Conservation (phyloP, 2,113 vertebrate species). For the Lophotis ruficrista region DNA sequence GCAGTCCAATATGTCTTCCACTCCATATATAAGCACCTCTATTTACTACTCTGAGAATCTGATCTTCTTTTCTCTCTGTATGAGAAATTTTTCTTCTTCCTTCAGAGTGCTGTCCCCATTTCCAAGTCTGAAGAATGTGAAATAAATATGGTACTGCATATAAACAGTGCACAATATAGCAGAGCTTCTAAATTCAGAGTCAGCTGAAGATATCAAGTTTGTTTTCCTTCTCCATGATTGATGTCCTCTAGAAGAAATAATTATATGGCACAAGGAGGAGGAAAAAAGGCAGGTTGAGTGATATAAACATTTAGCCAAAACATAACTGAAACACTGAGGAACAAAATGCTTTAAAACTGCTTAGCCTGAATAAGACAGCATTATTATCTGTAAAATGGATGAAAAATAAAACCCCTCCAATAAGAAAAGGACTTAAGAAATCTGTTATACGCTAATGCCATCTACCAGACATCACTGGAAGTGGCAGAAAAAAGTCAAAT, state of each 20-base stretch:
- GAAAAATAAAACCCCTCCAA: conserved; percentile 61
- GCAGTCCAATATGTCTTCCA: neutral
- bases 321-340: neutral
- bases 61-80: neutral
- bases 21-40: neutral
- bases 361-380: neutral
- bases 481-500: conserved; percentile 1
- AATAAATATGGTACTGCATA: conserved; percentile 12
- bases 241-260: conserved; percentile 53
- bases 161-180: neutral
- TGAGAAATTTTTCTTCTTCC: neutral
- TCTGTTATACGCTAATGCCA: conserved; percentile 62
- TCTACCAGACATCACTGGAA: conserved; percentile 59
- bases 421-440: conserved; percentile 51
- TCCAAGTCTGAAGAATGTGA: neutral
- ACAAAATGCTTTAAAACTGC: neutral
- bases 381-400: conserved; percentile 16
- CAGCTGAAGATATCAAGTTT: neutral
- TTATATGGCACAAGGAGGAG: conserved; percentile 43
- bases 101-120: neutral
- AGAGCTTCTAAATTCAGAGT: conserved; percentile 29
- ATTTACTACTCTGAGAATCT: neutral
- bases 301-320: conserved; percentile 47
- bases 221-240: conserved; percentile 39
- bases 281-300: conserved; percentile 1